Percentiles rank a stretch among this genome's conserved stretches.
These are phyloP conservation scores for Drosophila maculinotata DNA, from an alignment of 2,888 invertebrate species.

Conservation along the genomic window DNA sequence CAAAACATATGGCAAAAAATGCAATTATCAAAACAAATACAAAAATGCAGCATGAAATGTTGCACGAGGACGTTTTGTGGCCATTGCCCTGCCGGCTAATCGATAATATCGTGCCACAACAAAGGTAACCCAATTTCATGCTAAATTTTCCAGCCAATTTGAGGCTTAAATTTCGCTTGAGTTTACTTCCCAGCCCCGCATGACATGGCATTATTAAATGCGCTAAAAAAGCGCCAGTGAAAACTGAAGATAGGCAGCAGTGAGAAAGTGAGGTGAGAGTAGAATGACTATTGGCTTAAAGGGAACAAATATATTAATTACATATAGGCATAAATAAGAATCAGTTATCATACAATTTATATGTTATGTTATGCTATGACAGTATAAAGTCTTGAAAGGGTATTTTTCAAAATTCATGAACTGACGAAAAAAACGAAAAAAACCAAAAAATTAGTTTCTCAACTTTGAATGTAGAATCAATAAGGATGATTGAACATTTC, in stretches of 20 bases:
- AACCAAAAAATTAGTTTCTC: too few relatives aligned
- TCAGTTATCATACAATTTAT: not conserved
- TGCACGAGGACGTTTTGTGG: conserved; percentile 21
- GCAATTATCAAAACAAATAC: conserved; percentile 28
- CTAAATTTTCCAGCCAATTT: conserved; percentile 39
- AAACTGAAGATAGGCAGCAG: conserved; percentile 16
- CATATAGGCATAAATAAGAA: not conserved
- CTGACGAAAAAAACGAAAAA: too few relatives aligned
- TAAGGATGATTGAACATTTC: too few relatives aligned
- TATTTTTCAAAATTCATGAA: not conserved
- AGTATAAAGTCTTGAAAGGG: not conserved
- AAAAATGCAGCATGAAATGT: conserved; percentile 14
- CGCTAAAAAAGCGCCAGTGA: conserved; percentile 2
- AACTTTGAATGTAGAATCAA: too few relatives aligned
- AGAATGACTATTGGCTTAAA: conserved; percentile 4
- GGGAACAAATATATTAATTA: not conserved
- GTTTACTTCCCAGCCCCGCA: conserved; percentile 16
- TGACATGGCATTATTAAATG: conserved; percentile 26
- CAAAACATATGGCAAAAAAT: not conserved
- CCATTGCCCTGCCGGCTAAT: conserved; percentile 52
- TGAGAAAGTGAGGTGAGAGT: conserved; percentile 13
- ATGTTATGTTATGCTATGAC: too few relatives aligned
- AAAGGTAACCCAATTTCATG: conserved; percentile 59
- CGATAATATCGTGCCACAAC: conserved; percentile 47
- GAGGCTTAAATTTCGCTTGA: conserved; percentile 17